Evolutionary conservation across 35 echinoderm and acorn worm species (phyloP), one percentile per base, ranked within the genome.

Genomic region (Apostichopus japonicus): DNA sequence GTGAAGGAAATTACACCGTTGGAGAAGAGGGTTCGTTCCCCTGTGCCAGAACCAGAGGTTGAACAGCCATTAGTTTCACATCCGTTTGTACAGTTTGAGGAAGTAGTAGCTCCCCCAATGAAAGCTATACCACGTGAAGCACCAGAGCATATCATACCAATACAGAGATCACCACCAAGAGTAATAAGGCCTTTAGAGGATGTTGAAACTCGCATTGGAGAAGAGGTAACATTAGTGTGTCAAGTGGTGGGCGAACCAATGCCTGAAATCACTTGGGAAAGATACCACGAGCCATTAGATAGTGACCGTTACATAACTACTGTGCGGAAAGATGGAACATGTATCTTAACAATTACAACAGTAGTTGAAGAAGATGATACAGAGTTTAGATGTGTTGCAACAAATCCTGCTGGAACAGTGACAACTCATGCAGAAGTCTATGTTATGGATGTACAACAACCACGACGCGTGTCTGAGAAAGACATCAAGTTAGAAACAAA

Each of bases 351-450:
- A 15, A 98, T 98, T 23, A 93, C 88, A 62, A 90, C 92, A 56
- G 94, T 98, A 27, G 82, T 83, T n/a, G 72, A 94, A 23, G 94
- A 98, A 52, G 96, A 98, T 88, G 95, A 98, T 67, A 96, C 97
- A 88, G 92, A 93, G 82, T 98, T 96, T 95, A 95, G 92, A 79
- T 98, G 97, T 92, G 90, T 91, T 77, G 97, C 95, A 77, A 96
- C 93, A 22, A 98, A 98, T 92, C 81, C 78, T 54, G 87, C 87
- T 19, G 97, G 97, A 22, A 96, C 94, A 67, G 93, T 95, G 5
- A 92, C 95, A 93, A 94, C 95, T 19, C 88, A 84, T 94, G 90
- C 93, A 54, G 93, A 98, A 92, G 87, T 98, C 8, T 94, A 93
- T 95, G 97, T 98, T 53, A 91, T 81, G 44, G 94, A 98, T 87